Evolutionary conservation across 2,113 vertebrate genomes (phyloP).

Genomic region (Danionella cerebrum): DNA sequence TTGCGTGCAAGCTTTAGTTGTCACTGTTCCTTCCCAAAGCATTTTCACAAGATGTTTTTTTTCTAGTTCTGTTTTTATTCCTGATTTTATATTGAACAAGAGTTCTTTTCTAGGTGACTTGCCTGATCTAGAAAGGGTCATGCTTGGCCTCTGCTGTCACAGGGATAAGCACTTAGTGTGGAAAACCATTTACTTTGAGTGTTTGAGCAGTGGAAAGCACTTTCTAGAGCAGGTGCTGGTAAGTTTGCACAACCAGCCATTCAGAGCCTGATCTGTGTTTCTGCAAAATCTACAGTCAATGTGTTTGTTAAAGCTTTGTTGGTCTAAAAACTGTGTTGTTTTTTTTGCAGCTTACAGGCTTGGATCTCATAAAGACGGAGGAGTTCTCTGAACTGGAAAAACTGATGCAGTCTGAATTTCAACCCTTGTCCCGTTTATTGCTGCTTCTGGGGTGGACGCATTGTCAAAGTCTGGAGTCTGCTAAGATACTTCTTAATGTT

Average conservation of each 20-base stretch:
- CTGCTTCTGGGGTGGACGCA: slow-evolving; percentile 88
- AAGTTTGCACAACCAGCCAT: slow-evolving; percentile 25
- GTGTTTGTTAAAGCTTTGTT: no score
- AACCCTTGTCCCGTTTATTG: slow-evolving; percentile 79
- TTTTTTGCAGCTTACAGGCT: slow-evolving; percentile 74
- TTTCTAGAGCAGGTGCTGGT: slow-evolving; percentile 94
- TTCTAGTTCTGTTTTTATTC: background rate
- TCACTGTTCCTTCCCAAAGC: background rate
- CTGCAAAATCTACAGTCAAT: no score
- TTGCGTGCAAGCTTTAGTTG: slow-evolving; percentile 45
- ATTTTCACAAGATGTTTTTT: background rate
- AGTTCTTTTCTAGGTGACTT: slow-evolving; percentile 51
- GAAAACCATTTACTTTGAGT: slow-evolving; percentile 87
- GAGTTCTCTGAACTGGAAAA: slow-evolving; percentile 71
- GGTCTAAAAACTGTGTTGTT: background rate
- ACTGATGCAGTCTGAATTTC: slow-evolving; percentile 79
- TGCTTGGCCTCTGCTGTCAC: slow-evolving; percentile 75
- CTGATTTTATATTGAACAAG: no score
- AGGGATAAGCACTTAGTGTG: slow-evolving; percentile 67
- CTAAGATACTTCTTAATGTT: slow-evolving; percentile 71
- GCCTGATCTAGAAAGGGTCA: slow-evolving; percentile 63
- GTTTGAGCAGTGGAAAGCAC: slow-evolving; percentile 82
- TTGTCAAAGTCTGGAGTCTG: slow-evolving; percentile 78
- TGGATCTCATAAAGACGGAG: slow-evolving; percentile 82
- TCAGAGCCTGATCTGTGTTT: background rate